Percentiles rank a stretch among this genome's conserved stretches.
These are phyloP conservation scores for Phocides pigmalion DNA, from an alignment of 1,140 invertebrate species.

Conservation along the genomic window DNA sequence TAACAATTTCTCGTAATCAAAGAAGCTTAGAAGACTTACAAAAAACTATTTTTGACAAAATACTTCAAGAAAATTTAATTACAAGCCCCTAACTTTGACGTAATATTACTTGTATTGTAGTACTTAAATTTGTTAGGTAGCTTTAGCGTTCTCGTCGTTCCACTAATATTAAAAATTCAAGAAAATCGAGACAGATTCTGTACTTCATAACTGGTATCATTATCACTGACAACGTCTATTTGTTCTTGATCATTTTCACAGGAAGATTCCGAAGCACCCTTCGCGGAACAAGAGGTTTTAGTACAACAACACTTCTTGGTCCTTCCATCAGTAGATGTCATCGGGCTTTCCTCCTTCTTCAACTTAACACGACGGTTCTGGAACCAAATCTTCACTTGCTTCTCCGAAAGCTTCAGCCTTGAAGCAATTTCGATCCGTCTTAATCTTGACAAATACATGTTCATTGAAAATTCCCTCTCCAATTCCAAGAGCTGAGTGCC, in stretches of 20 bases:
- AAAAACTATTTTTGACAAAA: constrained; percentile 16
- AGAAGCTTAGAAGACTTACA: constrained; percentile 10
- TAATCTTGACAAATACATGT: constrained; percentile 95
- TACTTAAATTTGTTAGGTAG: constrained; percentile 29
- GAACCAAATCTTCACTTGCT: constrained; percentile 98
- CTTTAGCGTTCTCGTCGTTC: constrained; percentile 4
- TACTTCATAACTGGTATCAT: constrained; percentile 60
- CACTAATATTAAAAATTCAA: constrained; percentile 37
- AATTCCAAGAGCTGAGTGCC: constrained; percentile 95
- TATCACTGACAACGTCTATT: constrained; percentile 76
- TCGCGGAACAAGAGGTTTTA: constrained; percentile 56
- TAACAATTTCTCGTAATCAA: constrained; percentile 19
- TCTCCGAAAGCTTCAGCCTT: constrained; percentile 93
- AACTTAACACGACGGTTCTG: constrained; percentile 96
- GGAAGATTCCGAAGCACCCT: constrained; percentile 43
- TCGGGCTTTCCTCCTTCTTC: constrained; percentile 89
- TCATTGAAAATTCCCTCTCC: constrained; percentile 95
- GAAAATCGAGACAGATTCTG: constrained; percentile 62
- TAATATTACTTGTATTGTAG: constrained; percentile 26
- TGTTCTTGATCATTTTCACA: constrained; percentile 75
- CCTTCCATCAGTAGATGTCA: constrained; percentile 48
- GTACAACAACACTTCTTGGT: constrained; percentile 70
- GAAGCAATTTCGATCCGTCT: constrained; percentile 96
- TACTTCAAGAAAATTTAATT: constrained; percentile 10
- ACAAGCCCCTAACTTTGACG: constrained; percentile 23